These are phyloP conservation scores for Rhopalosiphum maidis DNA, from an alignment of 1,140 invertebrate genomes.

Conservation along the genomic window DNA sequence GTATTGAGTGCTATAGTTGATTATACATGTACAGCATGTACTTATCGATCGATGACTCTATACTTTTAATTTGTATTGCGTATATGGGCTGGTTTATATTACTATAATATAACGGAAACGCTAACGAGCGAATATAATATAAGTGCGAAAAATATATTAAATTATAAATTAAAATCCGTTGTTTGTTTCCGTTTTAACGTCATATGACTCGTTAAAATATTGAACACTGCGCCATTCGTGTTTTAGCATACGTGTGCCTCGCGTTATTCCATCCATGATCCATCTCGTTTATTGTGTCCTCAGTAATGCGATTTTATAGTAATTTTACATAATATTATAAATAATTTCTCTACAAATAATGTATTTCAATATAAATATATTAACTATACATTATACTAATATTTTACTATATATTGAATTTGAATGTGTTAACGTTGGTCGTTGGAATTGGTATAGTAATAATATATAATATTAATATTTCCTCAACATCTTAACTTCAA, in stretches of 20 bases:
- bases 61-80: not conserved
- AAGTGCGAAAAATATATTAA: not conserved
- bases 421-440: not conserved
- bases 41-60: not conserved
- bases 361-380: not conserved
- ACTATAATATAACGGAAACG: not conserved
- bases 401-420: too few species aligned
- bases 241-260: not conserved
- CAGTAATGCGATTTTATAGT: not conserved
- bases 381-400: not conserved
- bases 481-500: not conserved
- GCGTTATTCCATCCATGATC: not conserved
- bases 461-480: not conserved
- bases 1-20: not conserved
- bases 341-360: not conserved
- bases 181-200: not conserved
- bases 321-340: not conserved
- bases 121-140: not conserved
- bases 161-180: not conserved
- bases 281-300: not conserved
- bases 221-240: not conserved
- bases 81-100: not conserved
- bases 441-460: too few species aligned
- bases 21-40: not conserved
- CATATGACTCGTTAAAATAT: not conserved